Base-by-base conservation (phyloP, 2,888 invertebrate species). In the Melinaea menophilus region DNA sequence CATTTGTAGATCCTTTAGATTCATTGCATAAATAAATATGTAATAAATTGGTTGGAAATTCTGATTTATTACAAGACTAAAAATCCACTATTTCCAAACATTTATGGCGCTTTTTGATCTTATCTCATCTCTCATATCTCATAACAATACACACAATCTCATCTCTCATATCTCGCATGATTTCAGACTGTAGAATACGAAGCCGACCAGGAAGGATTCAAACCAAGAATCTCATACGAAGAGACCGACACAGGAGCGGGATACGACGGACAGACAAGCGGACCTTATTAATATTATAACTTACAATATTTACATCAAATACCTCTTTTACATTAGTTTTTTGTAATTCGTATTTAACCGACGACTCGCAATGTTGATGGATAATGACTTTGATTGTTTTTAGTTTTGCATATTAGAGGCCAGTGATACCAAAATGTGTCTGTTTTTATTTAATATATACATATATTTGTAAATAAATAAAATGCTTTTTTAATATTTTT, bases 151-250 rank as follows among this genome's bases (percentile, higher is more conserved):
- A 7, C 12, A 12, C 12, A 22, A 22, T 22, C 22, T 22, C 22
- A 22, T 22, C 22, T 22, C 22, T 22, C 22, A 22, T 22, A 22
- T 22, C 22, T 22, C 22, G 22, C 1, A 4, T 12, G 54, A 64
- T 76, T 76, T 12, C 88, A 93, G 91, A 93, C 93, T 51, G 94
- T 94, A 0, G 92, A 92, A 71, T 95, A 94, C 81, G 93, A 93
- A 75, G 95, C 94, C 5, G 94, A 94, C 73, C 89, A 93, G 75
- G 88, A 92, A 55, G 95, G 95, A 1, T 95, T 93, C 85, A 92
- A 92, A 69, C 94, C 95, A 13, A 92, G 90, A 72, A 93, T 94
- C 65, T 91, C 93, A 1, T 94, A 94, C 78, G 94, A 94, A 79
- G 93, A 93, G 74, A 90, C 89, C 37, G 90, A 88, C 55, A 79